Evolutionary conservation across 2,113 vertebrate species (phyloP).

Genomic region (Melanerpes aurifrons): DNA sequence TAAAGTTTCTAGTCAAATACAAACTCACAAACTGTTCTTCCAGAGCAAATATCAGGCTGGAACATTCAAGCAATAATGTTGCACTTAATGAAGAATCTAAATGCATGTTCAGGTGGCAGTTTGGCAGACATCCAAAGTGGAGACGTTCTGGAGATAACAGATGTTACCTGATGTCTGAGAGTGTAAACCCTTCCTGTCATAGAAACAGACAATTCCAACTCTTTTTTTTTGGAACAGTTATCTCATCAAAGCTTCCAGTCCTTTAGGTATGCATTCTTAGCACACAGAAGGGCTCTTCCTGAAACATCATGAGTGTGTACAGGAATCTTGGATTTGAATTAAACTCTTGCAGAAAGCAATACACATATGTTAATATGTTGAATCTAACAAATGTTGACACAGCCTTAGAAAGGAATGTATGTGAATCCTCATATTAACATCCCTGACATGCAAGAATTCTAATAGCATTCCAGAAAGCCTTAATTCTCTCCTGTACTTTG

Average conservation of each 20-base stretch:
- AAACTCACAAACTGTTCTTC: neutral
- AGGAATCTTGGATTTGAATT: neutral
- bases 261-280: neutral
- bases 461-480: neutral
- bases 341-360: neutral
- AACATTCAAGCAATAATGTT: neutral
- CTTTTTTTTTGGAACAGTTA: neutral
- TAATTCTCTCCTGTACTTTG: neutral
- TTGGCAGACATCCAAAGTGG: neutral
- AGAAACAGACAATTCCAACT: neutral
- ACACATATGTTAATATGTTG: accelerated
- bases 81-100: neutral
- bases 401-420: neutral
- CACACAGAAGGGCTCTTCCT: neutral
- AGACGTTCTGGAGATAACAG: neutral
- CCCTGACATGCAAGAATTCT: neutral
- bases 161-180: neutral
- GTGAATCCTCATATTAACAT: neutral
- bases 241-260: neutral
- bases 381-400: neutral
- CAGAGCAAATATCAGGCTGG: neutral
- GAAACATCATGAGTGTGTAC: neutral
- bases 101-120: neutral
- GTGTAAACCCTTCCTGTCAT: neutral
- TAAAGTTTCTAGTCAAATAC: neutral